A percentile compares a stretch with the other conserved stretches of the same genome.
These are phyloP conservation scores for Micrasema longulum DNA, from an alignment of 1,140 invertebrate species.

Conservation along the genomic window DNA sequence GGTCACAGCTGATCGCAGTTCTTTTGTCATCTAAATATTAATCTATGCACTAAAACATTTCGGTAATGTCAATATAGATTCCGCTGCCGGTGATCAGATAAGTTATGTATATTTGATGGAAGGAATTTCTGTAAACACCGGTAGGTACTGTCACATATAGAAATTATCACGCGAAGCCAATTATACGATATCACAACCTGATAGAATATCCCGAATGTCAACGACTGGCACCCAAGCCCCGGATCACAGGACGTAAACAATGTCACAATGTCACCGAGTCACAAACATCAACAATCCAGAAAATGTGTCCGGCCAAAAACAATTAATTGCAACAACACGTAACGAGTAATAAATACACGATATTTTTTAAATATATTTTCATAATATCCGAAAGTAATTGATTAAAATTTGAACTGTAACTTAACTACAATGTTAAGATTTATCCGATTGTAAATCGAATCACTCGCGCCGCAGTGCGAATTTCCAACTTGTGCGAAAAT, in stretches of 20 bases:
- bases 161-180: not conserved
- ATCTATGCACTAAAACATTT: slow-evolving; percentile 37
- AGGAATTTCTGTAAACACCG: too few species aligned
- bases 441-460: not conserved
- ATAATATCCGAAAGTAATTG: too few species aligned
- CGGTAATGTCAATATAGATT: slow-evolving; percentile 40
- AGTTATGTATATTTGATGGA: not conserved
- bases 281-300: slow-evolving; percentile 10
- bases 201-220: slow-evolving; percentile 34
- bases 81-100: slow-evolving; percentile 3
- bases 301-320: not conserved
- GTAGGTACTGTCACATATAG: slow-evolving; percentile 1
- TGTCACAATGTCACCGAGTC: slow-evolving; percentile 3
- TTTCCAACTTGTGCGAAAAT: slow-evolving; percentile 11
- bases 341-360: not conserved
- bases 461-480: slow-evolving; percentile 20
- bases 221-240: not conserved
- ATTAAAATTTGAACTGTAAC: not conserved
- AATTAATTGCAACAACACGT: slow-evolving; percentile 1
- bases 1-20: not conserved
- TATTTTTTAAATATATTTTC: not conserved
- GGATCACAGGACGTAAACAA: slow-evolving; percentile 23
- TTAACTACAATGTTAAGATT: not conserved
- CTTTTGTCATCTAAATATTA: slow-evolving; percentile 7
- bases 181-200: slow-evolving; percentile 25